Evolutionary conservation across 2,888 invertebrate species (phyloP), one percentile per base, ranked within the genome.

Genomic region (Mythimna loreyi): DNA sequence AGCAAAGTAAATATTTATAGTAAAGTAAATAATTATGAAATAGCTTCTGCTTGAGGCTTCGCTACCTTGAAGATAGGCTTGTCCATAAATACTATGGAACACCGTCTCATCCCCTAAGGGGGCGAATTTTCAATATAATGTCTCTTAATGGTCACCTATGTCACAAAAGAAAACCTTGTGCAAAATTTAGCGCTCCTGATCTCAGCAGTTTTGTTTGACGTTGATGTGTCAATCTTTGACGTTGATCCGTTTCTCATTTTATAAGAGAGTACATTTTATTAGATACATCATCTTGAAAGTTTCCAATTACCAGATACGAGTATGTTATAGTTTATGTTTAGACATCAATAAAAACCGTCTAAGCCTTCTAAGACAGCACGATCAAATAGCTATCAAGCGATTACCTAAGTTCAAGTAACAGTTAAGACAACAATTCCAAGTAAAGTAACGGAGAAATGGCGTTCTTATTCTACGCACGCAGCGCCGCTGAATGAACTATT

Each of bases 391-490:
- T 49, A 45, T 21, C 21, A 0, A n/a, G 0, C 49, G 53, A 76
- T 78, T 57, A 58, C 23, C 8, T 47, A 28, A 63, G 75, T 76
- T 71, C 61, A 71, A 64, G 19, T 60, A 71, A 67, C 79, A 69
- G 72, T 75, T 57, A 57, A 68, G 58, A 81, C 52, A 71, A 66
- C 53, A 40, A 59, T 81, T 82, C 68, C 57, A 57, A 76, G 70
- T 72, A 70, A 71, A 67, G 23, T 82, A 79, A 82, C 79, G 68
- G 81, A 75, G 74, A 78, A 72, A 77, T 71, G n/a, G 59, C 60
- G 72, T 74, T 78, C 67, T 77, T 74, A 85, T 85, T 85, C 80
- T 60, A 64, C 59, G 59, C 83, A 82, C 78, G 75, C 61, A 69
- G 67, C 58, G 60, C 50, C 33, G 36, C 36, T 66, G 74, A 57